Conservation (phyloP, 2,113 vertebrate species). For the Macquaria ambigua region DNA sequence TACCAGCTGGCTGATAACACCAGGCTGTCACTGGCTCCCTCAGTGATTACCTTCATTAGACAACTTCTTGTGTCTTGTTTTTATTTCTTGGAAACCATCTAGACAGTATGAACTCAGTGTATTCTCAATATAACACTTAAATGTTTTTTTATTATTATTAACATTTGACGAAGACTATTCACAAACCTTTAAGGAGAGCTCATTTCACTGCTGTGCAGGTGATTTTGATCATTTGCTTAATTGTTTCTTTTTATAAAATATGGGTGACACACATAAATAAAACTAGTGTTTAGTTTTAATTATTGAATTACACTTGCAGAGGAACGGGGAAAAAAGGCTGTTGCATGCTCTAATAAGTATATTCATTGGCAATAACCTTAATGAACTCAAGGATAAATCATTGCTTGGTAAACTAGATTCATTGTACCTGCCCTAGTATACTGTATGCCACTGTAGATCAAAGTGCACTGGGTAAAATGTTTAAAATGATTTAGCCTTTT, state of each 20-base stretch:
- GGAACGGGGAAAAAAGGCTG: constrained; percentile 40
- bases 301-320: constrained; percentile 59
- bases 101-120: background rate
- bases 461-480: constrained; percentile 82
- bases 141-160: background rate
- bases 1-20: constrained; percentile 85
- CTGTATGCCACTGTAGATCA: constrained; percentile 78
- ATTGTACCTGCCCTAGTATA: constrained; percentile 76
- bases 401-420: constrained; percentile 76
- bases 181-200: background rate
- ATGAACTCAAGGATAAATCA: constrained; percentile 81
- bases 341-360: constrained; percentile 74
- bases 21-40: constrained; percentile 69
- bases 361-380: constrained; percentile 81
- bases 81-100: constrained; percentile 24
- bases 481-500: constrained; percentile 83
- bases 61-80: constrained; percentile 40
- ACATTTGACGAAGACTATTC: constrained; percentile 9
- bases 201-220: constrained; percentile 24
- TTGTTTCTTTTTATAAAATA: constrained; percentile 50
- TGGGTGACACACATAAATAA: constrained; percentile 62
- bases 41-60: constrained; percentile 43
- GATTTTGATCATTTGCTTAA: constrained; percentile 54
- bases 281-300: constrained; percentile 67
- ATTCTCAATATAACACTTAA: background rate